Conservation (phyloP, 53 echinoderm and acorn worm species). For the Antedon mediterranea region DNA sequence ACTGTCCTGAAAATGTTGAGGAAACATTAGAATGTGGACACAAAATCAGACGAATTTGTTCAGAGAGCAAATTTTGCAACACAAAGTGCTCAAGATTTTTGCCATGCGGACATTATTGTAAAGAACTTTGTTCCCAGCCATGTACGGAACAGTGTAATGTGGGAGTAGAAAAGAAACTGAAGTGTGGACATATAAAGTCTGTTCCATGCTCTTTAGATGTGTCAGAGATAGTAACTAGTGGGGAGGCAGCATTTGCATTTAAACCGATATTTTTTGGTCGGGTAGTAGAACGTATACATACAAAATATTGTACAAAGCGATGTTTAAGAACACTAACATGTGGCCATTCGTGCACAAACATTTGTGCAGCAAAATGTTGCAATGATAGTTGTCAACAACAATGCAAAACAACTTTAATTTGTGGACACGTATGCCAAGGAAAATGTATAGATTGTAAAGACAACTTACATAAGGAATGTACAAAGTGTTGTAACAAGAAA, state of each 20-base stretch:
- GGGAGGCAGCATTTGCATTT: too few relatives aligned
- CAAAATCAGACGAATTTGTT: neutral
- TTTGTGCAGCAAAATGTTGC: too few relatives aligned
- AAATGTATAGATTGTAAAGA: too few relatives aligned
- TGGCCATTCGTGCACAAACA: too few relatives aligned
- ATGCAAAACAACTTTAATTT: too few relatives aligned
- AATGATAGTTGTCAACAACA: too few relatives aligned
- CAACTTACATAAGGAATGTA: too few relatives aligned
- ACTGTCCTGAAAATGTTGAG: neutral
- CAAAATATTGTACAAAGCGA: too few relatives aligned
- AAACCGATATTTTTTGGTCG: conserved; percentile 23
- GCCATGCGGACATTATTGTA: conserved; percentile 3
- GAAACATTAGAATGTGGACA: neutral
- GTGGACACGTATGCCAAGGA: too few relatives aligned
- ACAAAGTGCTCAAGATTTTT: neutral
- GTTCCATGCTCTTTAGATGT: conserved; percentile 14
- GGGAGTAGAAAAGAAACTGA: conserved; percentile 23
- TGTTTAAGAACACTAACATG: too few relatives aligned
- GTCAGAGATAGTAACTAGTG: neutral
- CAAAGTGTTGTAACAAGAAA: too few relatives aligned
- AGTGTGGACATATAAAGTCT: conserved; percentile 34
- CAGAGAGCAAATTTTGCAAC: neutral
- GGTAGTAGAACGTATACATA: too few relatives aligned
- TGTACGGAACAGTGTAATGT: conserved; percentile 23
- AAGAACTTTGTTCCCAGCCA: neutral